A percentile compares a stretch with the other conserved stretches of the same genome.
Conservation (phyloP, 2,888 invertebrate species). For the Gryllus longicercus region DNA sequence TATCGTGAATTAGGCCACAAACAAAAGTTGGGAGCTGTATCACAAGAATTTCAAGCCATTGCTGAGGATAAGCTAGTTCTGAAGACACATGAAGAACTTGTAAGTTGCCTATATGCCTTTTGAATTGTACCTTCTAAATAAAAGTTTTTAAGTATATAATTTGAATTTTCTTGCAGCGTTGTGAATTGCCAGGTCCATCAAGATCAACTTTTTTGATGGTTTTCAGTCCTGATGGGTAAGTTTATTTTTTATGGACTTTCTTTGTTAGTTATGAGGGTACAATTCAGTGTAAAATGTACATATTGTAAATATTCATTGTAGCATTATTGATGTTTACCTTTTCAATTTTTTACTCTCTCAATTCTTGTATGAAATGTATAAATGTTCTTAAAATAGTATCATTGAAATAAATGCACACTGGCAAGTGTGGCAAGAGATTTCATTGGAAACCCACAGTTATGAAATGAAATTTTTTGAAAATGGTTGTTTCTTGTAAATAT, state of each 20-base stretch:
- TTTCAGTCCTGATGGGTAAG: constrained; percentile 82
- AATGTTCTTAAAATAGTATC: no score
- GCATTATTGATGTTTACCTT: no score
- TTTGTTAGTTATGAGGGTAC: no score
- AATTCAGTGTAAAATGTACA: no score
- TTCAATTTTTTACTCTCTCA: no score
- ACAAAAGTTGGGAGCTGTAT: constrained; percentile 35
- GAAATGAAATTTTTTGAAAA: no score
- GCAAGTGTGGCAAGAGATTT: no score
- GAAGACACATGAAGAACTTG: constrained; percentile 59
- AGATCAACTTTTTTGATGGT: constrained; percentile 82
- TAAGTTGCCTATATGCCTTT: constrained; percentile 43
- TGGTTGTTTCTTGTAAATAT: no score
- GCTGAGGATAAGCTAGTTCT: constrained; percentile 65
- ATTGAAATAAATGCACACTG: no score
- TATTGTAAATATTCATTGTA: no score
- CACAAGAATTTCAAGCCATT: constrained; percentile 54
- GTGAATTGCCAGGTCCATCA: constrained; percentile 69
- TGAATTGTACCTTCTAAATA: not conserved
- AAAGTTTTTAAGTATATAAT: not conserved
- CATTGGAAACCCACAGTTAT: no score
- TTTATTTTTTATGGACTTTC: constrained; percentile 31
- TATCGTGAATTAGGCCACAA: constrained; percentile 35
- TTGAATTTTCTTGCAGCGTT: constrained; percentile 54
- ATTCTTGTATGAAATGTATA: no score